Evolutionary conservation across 2,797 vertebrate genomes (phyloP), one percentile per base, ranked within the genome.

Genomic region (Benthosema pterotum): DNA sequence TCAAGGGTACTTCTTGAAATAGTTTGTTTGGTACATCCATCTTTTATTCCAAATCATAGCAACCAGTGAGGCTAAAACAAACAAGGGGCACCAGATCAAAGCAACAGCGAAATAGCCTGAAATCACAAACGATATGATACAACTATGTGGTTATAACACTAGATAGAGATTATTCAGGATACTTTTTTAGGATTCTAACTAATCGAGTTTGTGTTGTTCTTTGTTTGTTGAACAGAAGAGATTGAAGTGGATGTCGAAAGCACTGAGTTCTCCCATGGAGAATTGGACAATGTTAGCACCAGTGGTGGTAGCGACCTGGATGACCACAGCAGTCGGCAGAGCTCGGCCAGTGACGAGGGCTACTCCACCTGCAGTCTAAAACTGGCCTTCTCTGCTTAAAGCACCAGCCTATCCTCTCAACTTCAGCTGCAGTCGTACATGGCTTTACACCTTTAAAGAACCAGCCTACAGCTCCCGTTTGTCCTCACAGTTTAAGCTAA

Each of bases 221-320:
- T 43, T 55, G 8, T 32, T 9, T 71, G 4, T 49, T 75, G 51
- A 79, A 63, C 84, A 99, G 97, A 99, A 87, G 97, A 99, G 91
- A 98, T 99, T 63, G 97, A 98, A 93, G 96, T 99, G 66, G 97
- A 99, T 0, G 95, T 99, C 80, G 97, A 99, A 95, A 97, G 95
- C 94, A 98, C 97, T 79, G 97, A 98, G 89, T 98, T 99, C 95
- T 99, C 96, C 94, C 95, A 96, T 93, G 95, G 96, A 96, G 97
- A 99, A 90, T 94, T 96, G 94, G 97, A 99, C 95, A 97, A 93
- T 89, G 93, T 95, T 82, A 98, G 97, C 88, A 96, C 93, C 91
- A 95, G 95, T 91, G 97, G 97, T 90, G 94, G 94, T 82, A 98
- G 97, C 85, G 98, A 99, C 92, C 94, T 98, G 92, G 98, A 99